Evolutionary conservation across 1,140 invertebrate genomes (phyloP), one percentile per base, ranked within the genome.

Genomic region (Drosophila serrata): DNA sequence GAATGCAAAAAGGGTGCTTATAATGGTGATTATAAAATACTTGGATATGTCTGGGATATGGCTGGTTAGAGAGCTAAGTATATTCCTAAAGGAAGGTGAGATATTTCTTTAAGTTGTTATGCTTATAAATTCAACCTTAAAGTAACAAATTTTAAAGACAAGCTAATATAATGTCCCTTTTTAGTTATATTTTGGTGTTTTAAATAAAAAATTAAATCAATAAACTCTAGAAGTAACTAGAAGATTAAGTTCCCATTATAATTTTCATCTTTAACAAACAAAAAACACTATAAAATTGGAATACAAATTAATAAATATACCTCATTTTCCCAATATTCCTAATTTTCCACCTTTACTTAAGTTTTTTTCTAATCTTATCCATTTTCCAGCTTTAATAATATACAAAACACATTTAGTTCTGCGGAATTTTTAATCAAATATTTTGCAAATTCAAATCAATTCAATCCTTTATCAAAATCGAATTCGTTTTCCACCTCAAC

Each of bases 1-100:
- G 45, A 27, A 63, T 33, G 35, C 45, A 33, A 64, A 35, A 15
- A 22, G n/a, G 45, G 22, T 33, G 15, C n/a, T n/a, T 49, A 13
- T 45, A 15, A 6, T 22, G 22, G 24, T 22, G 45, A 65, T 69
- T 42, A 51, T 35, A 35, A 31, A 40, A 39, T 22, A n/a, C 19
- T 49, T 19, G 3, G 19, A 24, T 27, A 17, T 19, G 29, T 7
- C 9, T 13, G 17, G n/a, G 4, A 22, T 31, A 15, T 15, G 31
- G 0, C 12, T 15, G 15, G 7, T 15, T 53, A 19, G 17, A 8
- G 6, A 13, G n/a, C 11, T 17, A 31, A 12, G 13, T 12, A 48
- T 31, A 13, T 49, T 27, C 0, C 6, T 12, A 4, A 1, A 12
- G 6, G 0, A 12, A 8, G 0, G 9, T 1, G 15, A n/a, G 22